Evolutionary conservation across 2,797 vertebrate genomes (phyloP), one percentile per base, ranked within the genome.

Genomic region (Pachyuromys duprasi): DNA sequence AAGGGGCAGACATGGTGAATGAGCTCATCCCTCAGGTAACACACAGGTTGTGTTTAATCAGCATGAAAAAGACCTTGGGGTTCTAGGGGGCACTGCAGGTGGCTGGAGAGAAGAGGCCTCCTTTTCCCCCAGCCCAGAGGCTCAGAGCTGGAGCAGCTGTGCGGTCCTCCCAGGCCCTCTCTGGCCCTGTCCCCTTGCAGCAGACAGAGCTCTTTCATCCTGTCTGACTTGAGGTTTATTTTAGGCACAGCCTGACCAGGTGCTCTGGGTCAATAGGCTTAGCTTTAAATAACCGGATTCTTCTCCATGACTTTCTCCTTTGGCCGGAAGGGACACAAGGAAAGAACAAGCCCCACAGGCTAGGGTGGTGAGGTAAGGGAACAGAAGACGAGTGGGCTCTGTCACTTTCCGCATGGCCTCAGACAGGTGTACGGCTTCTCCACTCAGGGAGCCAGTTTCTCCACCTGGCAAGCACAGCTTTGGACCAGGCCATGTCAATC

Each of bases 201-300:
- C 88, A 93, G 95, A 80, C 83, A 78, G 95, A 93, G 94, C 70
- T 57, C 89, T 95, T 93, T 84, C 92, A 84, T 92, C 93, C 93
- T 20, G 70, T 86, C 94, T 97, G 93, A 94, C 87, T 86, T 95
- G 91, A 13, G 3, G 88, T 89, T 95, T 97, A 97, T 97, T 98
- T 96, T 97, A 96, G 97, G 95, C 95, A 86, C 2, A 36, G 93
- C 90, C 90, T 92, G 86, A 67, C 90, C 94, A 97, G 96, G 97
- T 97, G 97, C 96, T 96, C 94, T 90, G 94, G 96, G 97, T 96
- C 94, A 96, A 94, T 83, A 89, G 94, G 97, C 95, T 97, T 97
- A 97, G 94, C 96, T 97, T 97, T 94, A 97, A 97, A 96, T 96
- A 97, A 93, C 97, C 89, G 90, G 96, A 95, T 97, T 93, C 96